Percentiles rank a stretch among this genome's conserved stretches.
Evolutionary conservation across 2,888 invertebrate species (phyloP).

Genomic region (Scaptomyza polygonia): DNA sequence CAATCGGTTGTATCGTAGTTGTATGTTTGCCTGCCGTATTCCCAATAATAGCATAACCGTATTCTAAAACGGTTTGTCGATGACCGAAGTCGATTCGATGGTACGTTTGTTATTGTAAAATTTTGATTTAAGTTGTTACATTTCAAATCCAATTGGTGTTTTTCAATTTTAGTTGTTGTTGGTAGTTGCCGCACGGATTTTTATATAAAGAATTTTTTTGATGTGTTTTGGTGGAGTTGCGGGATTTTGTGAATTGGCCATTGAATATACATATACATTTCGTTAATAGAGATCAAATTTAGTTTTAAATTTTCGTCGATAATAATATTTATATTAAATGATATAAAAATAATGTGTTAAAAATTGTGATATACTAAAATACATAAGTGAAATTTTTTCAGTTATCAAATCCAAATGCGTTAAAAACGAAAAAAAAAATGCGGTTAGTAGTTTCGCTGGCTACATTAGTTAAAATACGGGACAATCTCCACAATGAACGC

Average conservation of each 20-base stretch:
- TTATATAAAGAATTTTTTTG: constrained; percentile 26
- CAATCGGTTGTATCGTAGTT: constrained; percentile 70
- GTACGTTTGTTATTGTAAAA: constrained; percentile 38
- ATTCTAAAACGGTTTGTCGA: no score
- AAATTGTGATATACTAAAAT: constrained; percentile 44
- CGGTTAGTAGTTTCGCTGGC: constrained; percentile 55
- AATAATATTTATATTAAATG: constrained; percentile 5
- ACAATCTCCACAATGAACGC: constrained; percentile 53
- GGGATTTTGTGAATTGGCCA: constrained; percentile 59
- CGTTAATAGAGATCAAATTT: constrained; percentile 43
- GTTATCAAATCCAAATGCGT: constrained; percentile 42
- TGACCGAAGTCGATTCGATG: constrained; percentile 26
- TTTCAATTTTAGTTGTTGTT: constrained; percentile 42
- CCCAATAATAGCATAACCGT: constrained; percentile 63
- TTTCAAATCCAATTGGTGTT: constrained; percentile 48
- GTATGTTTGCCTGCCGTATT: constrained; percentile 63
- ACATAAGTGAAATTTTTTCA: constrained; percentile 50
- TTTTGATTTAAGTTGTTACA: constrained; percentile 35
- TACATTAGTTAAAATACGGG: constrained; percentile 23
- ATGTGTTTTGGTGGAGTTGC: constrained; percentile 47
- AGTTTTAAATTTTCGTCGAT: constrained; percentile 37
- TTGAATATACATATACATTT: constrained; percentile 41
- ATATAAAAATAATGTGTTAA: constrained; percentile 43
- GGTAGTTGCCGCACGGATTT: constrained; percentile 30
- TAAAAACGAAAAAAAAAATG: constrained; percentile 46